Percentiles rank a stretch among this genome's conserved stretches.
phyloP scores from a whole-genome alignment of 2,797 vertebrate species.

The Microtus agrestis region DNA sequence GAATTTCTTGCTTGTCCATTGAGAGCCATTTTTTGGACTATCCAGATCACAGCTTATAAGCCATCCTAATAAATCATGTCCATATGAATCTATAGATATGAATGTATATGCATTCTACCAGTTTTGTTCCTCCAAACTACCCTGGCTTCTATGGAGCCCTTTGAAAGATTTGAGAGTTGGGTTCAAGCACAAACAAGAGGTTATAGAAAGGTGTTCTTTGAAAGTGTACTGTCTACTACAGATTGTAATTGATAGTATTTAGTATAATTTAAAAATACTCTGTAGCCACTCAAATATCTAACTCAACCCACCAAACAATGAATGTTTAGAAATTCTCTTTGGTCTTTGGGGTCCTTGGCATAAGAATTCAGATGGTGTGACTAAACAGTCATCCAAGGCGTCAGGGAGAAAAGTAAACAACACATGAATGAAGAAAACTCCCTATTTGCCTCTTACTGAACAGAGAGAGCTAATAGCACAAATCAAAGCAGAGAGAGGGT shows the following conservation, averaged over 20 bases:
- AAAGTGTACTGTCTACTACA: not conserved
- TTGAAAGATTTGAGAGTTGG: not conserved
- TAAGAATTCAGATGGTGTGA: not conserved
- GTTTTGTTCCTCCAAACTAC: not conserved
- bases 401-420: conserved; percentile 40
- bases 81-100: no score
- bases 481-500: not conserved
- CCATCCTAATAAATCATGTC: not conserved
- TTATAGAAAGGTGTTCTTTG: not conserved
- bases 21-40: not conserved
- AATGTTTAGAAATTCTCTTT: not conserved
- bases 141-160: not conserved
- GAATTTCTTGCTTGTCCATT: not conserved
- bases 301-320: not conserved
- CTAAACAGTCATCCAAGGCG: not conserved
- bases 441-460: not conserved
- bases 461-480: not conserved
- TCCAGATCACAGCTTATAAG: not conserved
- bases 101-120: not conserved
- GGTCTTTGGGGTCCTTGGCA: not conserved
- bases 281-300: not conserved
- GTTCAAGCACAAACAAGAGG: not conserved
- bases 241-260: not conserved
- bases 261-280: not conserved
- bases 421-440: conserved; percentile 39